These are phyloP conservation scores for Eristalinus aeneus DNA, from an alignment of 2,888 invertebrate species.

Conservation along the genomic window DNA sequence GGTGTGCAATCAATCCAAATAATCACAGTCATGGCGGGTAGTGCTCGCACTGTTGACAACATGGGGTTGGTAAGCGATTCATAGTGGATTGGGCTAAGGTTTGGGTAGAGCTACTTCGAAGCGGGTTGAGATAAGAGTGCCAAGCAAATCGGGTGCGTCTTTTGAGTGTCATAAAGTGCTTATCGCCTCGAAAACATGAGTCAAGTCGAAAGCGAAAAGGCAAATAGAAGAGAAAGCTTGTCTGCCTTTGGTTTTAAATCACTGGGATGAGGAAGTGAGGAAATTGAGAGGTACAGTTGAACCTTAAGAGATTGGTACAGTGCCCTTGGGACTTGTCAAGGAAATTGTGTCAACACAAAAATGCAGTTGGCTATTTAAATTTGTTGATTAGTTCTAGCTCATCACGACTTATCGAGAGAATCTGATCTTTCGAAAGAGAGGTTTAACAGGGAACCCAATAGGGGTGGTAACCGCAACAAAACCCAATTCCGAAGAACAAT, in stretches of 20 bases:
- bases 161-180: neutral
- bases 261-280: neutral
- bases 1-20: neutral
- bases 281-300: neutral
- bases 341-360: too few relatives aligned
- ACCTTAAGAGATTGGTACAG: too few relatives aligned
- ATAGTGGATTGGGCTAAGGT: neutral
- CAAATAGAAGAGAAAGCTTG: neutral
- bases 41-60: neutral
- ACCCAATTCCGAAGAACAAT: too few relatives aligned
- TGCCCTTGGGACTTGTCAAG: too few relatives aligned
- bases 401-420: too few relatives aligned
- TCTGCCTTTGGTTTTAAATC: neutral
- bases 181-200: neutral
- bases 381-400: too few relatives aligned
- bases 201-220: neutral
- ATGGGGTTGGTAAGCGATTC: neutral
- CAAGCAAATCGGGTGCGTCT: constrained; percentile 5
- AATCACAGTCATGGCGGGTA: neutral
- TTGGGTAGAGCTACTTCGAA: neutral
- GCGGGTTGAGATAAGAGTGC: constrained; percentile 12
- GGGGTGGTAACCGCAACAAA: too few relatives aligned
- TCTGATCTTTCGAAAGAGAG: too few relatives aligned
- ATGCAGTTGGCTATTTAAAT: too few relatives aligned
- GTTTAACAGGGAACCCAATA: too few relatives aligned